phyloP scores from a whole-genome alignment of 2,888 invertebrate species.

The Argynnis bischoffii region DNA sequence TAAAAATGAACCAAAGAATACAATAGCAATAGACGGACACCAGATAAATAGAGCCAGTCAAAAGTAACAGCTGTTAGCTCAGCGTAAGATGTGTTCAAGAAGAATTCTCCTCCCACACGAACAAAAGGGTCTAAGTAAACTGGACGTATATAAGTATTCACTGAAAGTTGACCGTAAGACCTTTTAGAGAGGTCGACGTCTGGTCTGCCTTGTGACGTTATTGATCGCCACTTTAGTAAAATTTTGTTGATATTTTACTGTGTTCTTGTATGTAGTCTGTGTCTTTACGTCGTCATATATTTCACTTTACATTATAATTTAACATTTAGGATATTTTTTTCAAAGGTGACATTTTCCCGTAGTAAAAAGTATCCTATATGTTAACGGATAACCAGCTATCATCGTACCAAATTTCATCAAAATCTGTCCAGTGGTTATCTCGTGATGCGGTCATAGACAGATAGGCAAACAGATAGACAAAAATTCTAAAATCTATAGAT shows the following conservation, averaged over 20 bases:
- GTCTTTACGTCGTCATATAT: too few relatives aligned
- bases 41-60: constrained; percentile 24
- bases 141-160: constrained; percentile 26
- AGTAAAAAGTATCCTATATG: too few relatives aligned
- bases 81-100: constrained; percentile 4
- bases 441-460: too few relatives aligned
- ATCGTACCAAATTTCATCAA: too few relatives aligned
- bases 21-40: neutral
- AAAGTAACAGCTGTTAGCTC: constrained; percentile 25
- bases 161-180: constrained; percentile 32
- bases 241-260: constrained; percentile 20
- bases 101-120: constrained; percentile 20
- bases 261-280: neutral
- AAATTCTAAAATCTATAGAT: too few relatives aligned
- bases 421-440: too few relatives aligned
- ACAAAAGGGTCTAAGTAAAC: constrained; percentile 16
- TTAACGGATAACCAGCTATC: too few relatives aligned
- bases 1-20: constrained; percentile 7
- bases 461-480: too few relatives aligned
- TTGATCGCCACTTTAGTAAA: constrained; percentile 32
- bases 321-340: too few relatives aligned
- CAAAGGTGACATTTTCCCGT: too few relatives aligned
- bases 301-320: too few relatives aligned
- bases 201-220: constrained; percentile 26
- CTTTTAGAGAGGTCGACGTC: constrained; percentile 25